Evolutionary conservation across 1,140 invertebrate genomes (phyloP).

Genomic region (Bombus polaris): DNA sequence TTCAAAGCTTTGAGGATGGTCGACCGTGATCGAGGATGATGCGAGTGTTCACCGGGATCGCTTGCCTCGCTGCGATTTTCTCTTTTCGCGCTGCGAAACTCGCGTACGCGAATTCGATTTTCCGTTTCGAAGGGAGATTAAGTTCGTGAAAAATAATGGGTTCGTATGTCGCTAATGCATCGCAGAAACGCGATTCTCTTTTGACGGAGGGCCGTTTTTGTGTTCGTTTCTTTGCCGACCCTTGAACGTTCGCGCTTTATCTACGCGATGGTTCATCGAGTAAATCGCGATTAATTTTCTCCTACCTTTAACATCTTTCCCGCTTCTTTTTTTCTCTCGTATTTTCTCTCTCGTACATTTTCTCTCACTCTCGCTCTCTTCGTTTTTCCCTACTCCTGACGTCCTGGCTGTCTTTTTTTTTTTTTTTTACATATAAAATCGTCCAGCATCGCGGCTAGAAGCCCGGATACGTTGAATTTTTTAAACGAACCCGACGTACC

Average conservation of each 20-base stretch:
- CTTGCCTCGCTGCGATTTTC: constrained; percentile 13
- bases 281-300: constrained; percentile 22
- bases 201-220: background rate
- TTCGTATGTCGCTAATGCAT: constrained; percentile 34
- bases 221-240: background rate
- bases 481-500: constrained; percentile 30
- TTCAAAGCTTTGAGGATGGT: constrained; percentile 58
- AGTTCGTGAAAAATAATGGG: constrained; percentile 41
- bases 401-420: background rate
- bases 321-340: too few species aligned
- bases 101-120: constrained; percentile 28
- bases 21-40: constrained; percentile 54
- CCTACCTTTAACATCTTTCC: background rate
- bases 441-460: constrained; percentile 1
- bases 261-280: constrained; percentile 7
- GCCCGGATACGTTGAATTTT: constrained; percentile 28
- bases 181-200: constrained; percentile 11
- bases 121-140: constrained; percentile 33
- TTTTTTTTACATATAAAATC: constrained; percentile 25
- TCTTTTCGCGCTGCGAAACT: background rate
- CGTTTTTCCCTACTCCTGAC: background rate
- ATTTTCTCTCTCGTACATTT: too few species aligned
- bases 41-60: background rate
- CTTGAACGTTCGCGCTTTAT: constrained; percentile 30
- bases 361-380: background rate